Evolutionary conservation across 1,140 invertebrate species (phyloP), one percentile per base, ranked within the genome.

Genomic region (Bombus terrestris): DNA sequence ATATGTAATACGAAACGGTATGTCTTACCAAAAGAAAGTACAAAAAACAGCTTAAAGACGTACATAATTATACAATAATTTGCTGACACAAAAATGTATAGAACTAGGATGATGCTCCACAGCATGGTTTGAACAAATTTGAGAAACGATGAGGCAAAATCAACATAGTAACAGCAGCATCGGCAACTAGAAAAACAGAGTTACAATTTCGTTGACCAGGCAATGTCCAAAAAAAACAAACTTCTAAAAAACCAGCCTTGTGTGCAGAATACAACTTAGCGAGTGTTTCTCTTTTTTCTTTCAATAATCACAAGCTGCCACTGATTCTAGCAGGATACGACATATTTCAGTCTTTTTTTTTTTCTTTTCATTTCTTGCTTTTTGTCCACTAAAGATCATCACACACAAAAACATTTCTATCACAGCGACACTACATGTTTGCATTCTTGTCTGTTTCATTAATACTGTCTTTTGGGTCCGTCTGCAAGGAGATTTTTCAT

Each of bases 91-190:
- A 57, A 72, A 81, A 76, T 35, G 39, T 43, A 74, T 39, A 86
- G 73, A 76, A 71, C 73, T 83, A 72, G 39, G 37, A 79, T 47
- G 82, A 84, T 69, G 74, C 64, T 83, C 72, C 73, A 81, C n/a
- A 53, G 43, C 28, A 22, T 83, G 73, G 74, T 75, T 83, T 68
- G 41, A 83, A 83, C 43, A 90, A 90, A 76, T 83, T 83, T 76
- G 25, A 66, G 73, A 83, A 84, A 84, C 75, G 75, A 73, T 66
- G 76, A 89, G 85, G 84, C 84, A 80, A 88, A 91, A 86, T 87
- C 41, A 89, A 89, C 53, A 84, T 78, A 75, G 83, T 57, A 76
- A 83, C 80, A 88, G 79, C 80, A 85, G 75, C 81, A 73, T 74
- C 69, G 66, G 75, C 82, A 78, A 78, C 41, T 81, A 81, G 74